Evolutionary conservation across 2,113 vertebrate species (phyloP), one percentile per base, ranked within the genome.

Genomic region (Pogonocichla stellata): DNA sequence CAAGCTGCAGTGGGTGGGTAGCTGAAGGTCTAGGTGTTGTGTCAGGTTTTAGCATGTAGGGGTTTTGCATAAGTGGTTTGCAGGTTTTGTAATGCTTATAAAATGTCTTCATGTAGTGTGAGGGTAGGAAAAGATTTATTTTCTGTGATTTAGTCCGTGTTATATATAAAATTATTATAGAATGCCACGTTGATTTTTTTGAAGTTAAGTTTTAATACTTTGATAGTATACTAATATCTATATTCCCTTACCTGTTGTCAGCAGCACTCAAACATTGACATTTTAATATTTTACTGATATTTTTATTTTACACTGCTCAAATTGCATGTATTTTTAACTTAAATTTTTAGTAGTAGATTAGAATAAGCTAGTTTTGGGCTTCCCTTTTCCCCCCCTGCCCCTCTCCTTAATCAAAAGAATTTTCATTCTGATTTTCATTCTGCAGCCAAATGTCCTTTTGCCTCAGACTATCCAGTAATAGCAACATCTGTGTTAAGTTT

Each of bases 401-500:
- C 5, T 10, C 14, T 13, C 20, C 31, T 81, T 53, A 67, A 53
- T 50, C 8, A 47, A 62, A 77, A 80, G 8, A 36, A 56, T 81
- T 90, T 90, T 72, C 36, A 14, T 66, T 81, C 38, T 66, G 15
- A 23, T 42, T 70, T 70, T n/a, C 58, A 58, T 65, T 93, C 24
- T 84, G 40, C 15, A 69, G 33, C 8, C 20, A 34, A 28, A 87
- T 42, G 82, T 45, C 29, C 51, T 81, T 78, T 33, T 3, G 5
- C 18, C 34, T 79, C 56, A 43, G 60, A 60, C 40, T 84, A 3
- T 67, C 22, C 36, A 45, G 20, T 74, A 22, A 62, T 70, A 86
- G n/a, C 51, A 91, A 65, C 86, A 92, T 92, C 80, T 95, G 70
- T 80, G 26, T 82, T 81, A 82, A 36, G 19, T 92, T 85, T 92